phyloP scores from a whole-genome alignment of 2,888 invertebrate genomes.

The Drosophila mayaguana region DNA sequence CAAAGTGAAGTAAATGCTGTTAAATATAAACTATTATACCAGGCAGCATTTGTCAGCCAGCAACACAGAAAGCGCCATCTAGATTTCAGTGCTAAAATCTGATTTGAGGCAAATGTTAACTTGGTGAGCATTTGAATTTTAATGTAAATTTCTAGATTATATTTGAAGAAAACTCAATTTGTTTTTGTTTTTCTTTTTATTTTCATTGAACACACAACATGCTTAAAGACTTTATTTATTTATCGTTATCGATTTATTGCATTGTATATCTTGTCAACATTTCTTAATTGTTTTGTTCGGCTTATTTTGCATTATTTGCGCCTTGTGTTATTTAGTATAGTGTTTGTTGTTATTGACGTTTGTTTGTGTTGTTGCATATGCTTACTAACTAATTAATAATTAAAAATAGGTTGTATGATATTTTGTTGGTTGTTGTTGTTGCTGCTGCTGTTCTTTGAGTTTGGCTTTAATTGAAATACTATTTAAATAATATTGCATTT shows the following conservation, averaged over 20 bases:
- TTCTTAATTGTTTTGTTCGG: constrained; percentile 8
- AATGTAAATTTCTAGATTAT: not conserved
- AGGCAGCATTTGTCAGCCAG: constrained; percentile 31
- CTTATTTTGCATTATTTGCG: constrained; percentile 47
- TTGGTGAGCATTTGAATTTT: not conserved
- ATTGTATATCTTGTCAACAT: constrained; percentile 63
- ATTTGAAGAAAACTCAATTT: constrained; percentile 16
- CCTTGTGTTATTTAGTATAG: constrained; percentile 36
- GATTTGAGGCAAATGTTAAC: too few relatives aligned
- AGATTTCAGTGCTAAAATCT: not conserved
- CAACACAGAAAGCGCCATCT: constrained; percentile 33
- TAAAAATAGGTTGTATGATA: constrained; percentile 59
- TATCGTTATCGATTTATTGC: constrained; percentile 79
- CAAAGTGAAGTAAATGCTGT: not conserved
- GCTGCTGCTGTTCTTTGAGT: constrained; percentile 28
- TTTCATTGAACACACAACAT: constrained; percentile 80
- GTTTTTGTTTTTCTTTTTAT: constrained; percentile 26
- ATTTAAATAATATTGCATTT: constrained; percentile 43
- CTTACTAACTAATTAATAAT: constrained; percentile 76
- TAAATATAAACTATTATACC: not conserved
- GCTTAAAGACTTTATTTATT: constrained; percentile 79
- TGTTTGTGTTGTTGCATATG: constrained; percentile 39
- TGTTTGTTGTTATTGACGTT: constrained; percentile 27
- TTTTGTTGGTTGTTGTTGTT: constrained; percentile 37
- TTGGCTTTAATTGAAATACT: constrained; percentile 39